Conservation (phyloP, 2,797 vertebrate species). For the Peromyscus attwateri region DNA sequence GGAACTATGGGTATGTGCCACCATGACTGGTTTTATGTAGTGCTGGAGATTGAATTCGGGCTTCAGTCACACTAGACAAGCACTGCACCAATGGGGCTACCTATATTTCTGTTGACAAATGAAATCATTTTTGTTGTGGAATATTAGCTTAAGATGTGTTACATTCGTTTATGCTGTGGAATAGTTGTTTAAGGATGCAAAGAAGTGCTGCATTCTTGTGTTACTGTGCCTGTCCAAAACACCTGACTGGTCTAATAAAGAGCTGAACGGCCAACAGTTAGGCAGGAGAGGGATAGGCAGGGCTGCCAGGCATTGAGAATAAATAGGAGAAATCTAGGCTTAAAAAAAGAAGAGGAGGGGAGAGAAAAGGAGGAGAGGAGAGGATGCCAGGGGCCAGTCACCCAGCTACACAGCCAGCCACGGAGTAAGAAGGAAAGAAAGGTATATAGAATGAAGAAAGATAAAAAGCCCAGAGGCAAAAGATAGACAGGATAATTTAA, state of each 20-base stretch:
- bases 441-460: background rate
- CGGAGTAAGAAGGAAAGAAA: background rate
- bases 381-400: background rate
- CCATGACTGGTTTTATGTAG: background rate
- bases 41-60: background rate
- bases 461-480: background rate
- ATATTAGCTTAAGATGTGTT: background rate
- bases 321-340: background rate
- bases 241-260: background rate
- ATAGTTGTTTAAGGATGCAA: background rate
- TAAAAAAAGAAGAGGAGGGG: background rate
- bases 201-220: background rate
- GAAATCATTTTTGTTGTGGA: background rate
- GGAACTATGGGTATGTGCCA: background rate
- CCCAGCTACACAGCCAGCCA: background rate
- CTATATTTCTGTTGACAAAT: slow-evolving; percentile 48
- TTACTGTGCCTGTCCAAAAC: background rate
- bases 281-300: background rate
- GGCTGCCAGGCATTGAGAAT: background rate
- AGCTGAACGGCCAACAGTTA: background rate
- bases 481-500: background rate
- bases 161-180: background rate
- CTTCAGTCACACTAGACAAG: background rate
- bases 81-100: background rate
- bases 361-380: too few species aligned